Conservation (phyloP, 2,113 vertebrate genomes). For the Spermophilus dauricus region DNA sequence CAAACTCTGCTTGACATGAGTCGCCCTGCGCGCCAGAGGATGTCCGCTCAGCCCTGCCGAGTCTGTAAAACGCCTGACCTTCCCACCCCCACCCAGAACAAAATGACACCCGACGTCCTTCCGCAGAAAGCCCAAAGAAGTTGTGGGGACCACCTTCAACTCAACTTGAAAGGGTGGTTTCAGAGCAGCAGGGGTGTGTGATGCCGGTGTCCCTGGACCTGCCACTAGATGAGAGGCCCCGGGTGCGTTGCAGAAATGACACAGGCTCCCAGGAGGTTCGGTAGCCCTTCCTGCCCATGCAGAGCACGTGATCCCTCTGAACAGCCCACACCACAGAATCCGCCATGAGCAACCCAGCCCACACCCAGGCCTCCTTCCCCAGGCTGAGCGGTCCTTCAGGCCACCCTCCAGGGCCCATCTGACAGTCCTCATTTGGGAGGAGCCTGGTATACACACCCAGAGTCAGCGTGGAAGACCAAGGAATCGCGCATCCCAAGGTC, state of each 20-base stretch:
- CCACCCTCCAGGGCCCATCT: not conserved
- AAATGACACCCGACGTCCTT: not conserved
- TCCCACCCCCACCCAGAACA: not conserved
- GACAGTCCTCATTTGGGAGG: no score
- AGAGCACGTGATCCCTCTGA: not conserved
- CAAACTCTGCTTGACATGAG: not conserved
- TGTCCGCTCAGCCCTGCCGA: not conserved
- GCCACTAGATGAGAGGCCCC: not conserved
- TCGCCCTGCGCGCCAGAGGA: not conserved
- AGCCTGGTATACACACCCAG: not conserved
- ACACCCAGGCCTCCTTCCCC: not conserved
- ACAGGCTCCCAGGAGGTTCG: not conserved
- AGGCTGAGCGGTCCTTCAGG: not conserved
- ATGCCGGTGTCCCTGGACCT: not conserved
- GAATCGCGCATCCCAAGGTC: not conserved
- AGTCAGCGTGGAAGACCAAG: not conserved
- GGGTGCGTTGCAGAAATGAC: no score
- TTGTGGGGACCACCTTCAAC: not conserved
- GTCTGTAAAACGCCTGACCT: not conserved
- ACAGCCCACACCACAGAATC: not conserved
- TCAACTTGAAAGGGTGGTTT: not conserved
- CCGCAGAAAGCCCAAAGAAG: not conserved
- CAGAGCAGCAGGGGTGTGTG: rapidly evolving
- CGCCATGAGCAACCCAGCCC: not conserved
- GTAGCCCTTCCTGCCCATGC: not conserved